Evolutionary conservation across 1,140 invertebrate species (phyloP).

Genomic region (Drosophila bipectinata): DNA sequence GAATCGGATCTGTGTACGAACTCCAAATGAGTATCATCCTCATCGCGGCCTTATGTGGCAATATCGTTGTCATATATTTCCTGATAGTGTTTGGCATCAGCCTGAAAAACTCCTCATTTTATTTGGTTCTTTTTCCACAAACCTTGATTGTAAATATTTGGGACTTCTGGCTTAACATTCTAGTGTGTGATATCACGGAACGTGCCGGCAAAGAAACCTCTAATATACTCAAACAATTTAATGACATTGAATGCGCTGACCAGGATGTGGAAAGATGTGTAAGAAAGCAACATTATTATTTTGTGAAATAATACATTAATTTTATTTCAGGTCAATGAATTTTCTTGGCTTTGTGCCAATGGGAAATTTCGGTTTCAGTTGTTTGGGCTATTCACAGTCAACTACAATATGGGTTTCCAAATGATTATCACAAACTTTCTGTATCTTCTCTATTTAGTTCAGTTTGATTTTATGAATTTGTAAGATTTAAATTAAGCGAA

Average conservation of each 20-base stretch:
- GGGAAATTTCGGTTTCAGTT: constrained; percentile 27
- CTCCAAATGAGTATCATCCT: constrained; percentile 26
- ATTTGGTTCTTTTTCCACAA: neutral
- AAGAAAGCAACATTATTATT: neutral
- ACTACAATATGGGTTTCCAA: constrained; percentile 32
- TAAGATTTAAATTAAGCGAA: neutral
- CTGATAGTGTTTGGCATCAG: constrained; percentile 34
- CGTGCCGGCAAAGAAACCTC: constrained; percentile 28
- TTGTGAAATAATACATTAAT: neutral
- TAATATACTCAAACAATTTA: constrained; percentile 27
- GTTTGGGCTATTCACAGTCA: constrained; percentile 47
- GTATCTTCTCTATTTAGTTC: constrained; percentile 53
- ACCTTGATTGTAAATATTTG: constrained; percentile 28
- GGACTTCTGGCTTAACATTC: constrained; percentile 53
- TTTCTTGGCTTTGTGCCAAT: constrained; percentile 38
- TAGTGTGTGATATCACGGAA: constrained; percentile 38
- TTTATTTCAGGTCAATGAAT: constrained; percentile 38
- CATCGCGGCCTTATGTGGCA: constrained; percentile 14
- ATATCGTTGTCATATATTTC: constrained; percentile 43
- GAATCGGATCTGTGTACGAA: constrained; percentile 22
- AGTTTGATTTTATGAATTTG: constrained; percentile 58
- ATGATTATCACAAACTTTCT: constrained; percentile 5
- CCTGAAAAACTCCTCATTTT: neutral
- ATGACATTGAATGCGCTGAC: neutral
- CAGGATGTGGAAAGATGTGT: constrained; percentile 33